Evolutionary conservation across 2,888 invertebrate species (phyloP), one percentile per base, ranked within the genome.

Genomic region (Callinectes sapidus): DNA sequence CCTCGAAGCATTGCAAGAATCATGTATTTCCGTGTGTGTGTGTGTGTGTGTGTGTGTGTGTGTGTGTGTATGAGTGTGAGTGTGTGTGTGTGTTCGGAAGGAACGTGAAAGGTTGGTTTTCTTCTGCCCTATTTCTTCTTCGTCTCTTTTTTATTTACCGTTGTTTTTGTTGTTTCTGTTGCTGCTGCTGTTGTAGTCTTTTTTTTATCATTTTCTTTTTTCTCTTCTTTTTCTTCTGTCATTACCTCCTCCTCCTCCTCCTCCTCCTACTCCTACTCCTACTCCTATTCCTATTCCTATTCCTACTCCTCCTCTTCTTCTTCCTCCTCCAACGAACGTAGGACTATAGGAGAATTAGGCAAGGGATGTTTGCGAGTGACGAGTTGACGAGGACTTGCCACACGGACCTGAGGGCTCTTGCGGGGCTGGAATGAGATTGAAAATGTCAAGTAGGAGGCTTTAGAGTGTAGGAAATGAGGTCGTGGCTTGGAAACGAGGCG

Each of bases 401-500:
- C 23, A 71, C 10, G 71, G 71, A 71, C 71, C 8, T 71, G 71
- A 71, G n/a, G 71, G 71, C 71, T 71, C n/a, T 23, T 71, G 71
- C 71, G 23, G 28, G n/a, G 71, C n/a, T 28, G 71, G 71, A 71
- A 71, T 28, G 71, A 23, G 71, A 71, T 71, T 71, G 71, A 71
- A 71, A 71, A 71, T 71, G 71, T 71, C 71, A 71, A 71, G 71
- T 71, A 71, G 28, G 23, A 71, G 71, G 71, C n/a, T 28, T 71
- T 28, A 71, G 71, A n/a, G 71, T 71, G 71, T 28, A 81, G 35
- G 81, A 81, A 81, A 81, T 35, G 81, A 81, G 81, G 81, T 71
- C 71, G 71, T 71, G 71, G 71, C 28, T 71, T 71, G 8, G 71
- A 23, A 71, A 71, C 71, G 81, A 81, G 81, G 10, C 32, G 3